These are phyloP conservation scores for Eupithecia exiguata DNA, from an alignment of 2,888 invertebrate genomes.

Conservation along the genomic window DNA sequence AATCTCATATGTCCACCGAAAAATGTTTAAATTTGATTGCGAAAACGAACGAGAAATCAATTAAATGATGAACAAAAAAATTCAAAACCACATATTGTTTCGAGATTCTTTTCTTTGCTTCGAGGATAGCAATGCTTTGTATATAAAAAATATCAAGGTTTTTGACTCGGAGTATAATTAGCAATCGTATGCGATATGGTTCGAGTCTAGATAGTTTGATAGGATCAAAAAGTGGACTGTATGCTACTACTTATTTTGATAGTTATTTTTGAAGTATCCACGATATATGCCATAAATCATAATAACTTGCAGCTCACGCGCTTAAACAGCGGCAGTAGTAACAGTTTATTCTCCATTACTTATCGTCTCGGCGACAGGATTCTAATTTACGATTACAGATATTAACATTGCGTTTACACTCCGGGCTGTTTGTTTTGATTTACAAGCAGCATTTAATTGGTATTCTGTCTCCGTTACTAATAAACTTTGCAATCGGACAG, in stretches of 20 bases:
- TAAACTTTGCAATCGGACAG: constrained; percentile 28
- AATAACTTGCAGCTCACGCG: constrained; percentile 71
- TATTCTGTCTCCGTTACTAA: constrained; percentile 29
- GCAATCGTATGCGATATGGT: neutral
- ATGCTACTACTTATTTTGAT: neutral
- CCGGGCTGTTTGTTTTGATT: constrained; percentile 38
- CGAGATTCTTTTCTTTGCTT: too few species aligned
- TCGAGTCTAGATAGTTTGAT: constrained; percentile 3
- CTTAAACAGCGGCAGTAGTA: constrained; percentile 77
- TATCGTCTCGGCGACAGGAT: constrained; percentile 34
- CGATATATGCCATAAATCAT: constrained; percentile 69
- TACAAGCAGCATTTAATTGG: constrained; percentile 33
- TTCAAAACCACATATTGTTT: too few species aligned
- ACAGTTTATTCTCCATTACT: constrained; percentile 61
- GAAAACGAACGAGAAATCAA: too few species aligned
- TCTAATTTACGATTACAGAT: constrained; percentile 27
- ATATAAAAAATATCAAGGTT: too few species aligned
- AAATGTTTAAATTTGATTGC: too few species aligned
- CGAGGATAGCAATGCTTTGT: too few species aligned
- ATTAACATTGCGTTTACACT: constrained; percentile 19
- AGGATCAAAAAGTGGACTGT: neutral
- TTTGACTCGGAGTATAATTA: too few species aligned
- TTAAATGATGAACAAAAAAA: too few species aligned
- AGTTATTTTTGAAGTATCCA: constrained; percentile 60
- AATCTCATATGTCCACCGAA: too few species aligned